Percentiles rank a stretch among this genome's conserved stretches.
These are phyloP conservation scores for Drosophila miranda DNA, from an alignment of 1,140 invertebrate genomes.

Conservation along the genomic window DNA sequence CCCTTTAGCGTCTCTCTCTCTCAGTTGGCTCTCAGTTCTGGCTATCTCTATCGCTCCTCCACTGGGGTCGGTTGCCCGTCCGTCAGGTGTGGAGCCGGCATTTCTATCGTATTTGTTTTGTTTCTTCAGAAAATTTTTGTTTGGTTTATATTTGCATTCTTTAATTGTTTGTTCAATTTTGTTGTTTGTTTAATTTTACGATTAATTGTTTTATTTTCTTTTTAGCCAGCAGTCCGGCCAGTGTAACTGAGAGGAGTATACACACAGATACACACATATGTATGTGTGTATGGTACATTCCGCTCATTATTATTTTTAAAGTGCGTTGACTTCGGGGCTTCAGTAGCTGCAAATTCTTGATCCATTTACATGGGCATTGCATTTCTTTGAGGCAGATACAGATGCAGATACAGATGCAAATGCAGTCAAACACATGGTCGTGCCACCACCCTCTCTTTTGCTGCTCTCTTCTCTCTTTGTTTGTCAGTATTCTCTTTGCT, in stretches of 20 bases:
- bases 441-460: conserved; percentile 8
- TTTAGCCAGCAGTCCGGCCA: no score
- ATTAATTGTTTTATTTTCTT: conserved; percentile 24
- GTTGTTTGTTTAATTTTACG: conserved; percentile 35
- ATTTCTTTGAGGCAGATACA: conserved; percentile 11
- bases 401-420: conserved; percentile 17
- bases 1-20: conserved; percentile 6
- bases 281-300: conserved; percentile 4
- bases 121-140: conserved; percentile 31
- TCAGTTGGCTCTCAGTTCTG: not conserved
- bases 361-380: conserved; percentile 10
- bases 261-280: not conserved
- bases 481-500: conserved; percentile 31
- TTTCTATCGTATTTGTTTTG: conserved; percentile 23
- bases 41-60: conserved; percentile 25
- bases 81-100: conserved; percentile 48
- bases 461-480: conserved; percentile 5
- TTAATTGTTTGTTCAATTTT: conserved; percentile 24
- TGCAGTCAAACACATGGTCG: no score
- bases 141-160: conserved; percentile 50
- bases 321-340: conserved; percentile 51
- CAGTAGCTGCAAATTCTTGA: conserved; percentile 30
- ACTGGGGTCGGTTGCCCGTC: conserved; percentile 2
- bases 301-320: conserved; percentile 28
- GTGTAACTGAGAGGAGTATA: no score